Evolutionary conservation across 2,113 vertebrate genomes (phyloP).

Genomic region (Toxostoma redivivum): DNA sequence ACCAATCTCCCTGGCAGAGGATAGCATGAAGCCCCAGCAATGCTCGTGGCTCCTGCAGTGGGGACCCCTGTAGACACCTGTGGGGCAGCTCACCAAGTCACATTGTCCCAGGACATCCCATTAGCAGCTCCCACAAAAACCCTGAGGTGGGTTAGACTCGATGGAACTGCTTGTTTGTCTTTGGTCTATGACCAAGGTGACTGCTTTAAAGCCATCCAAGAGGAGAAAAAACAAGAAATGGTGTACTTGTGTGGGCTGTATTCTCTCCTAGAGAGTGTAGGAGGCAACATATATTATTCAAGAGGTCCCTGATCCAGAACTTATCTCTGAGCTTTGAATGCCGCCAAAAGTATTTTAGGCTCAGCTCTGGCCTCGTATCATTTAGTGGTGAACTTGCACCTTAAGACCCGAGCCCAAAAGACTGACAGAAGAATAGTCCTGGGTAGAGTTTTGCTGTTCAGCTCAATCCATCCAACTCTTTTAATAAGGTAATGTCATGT

Average conservation of each 20-base stretch:
- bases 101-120: accelerated
- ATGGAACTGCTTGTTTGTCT: neutral
- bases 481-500: neutral
- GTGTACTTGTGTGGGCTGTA: neutral
- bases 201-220: neutral
- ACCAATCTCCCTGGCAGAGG: neutral
- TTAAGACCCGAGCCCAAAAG: neutral
- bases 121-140: neutral
- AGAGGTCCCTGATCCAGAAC: neutral
- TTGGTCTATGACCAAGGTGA: accelerated
- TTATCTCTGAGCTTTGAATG: neutral
- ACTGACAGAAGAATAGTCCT: neutral
- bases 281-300: neutral
- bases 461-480: neutral
- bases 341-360: neutral
- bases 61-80: neutral
- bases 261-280: neutral
- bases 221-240: neutral
- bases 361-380: neutral
- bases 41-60: neutral
- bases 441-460: neutral
- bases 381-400: neutral
- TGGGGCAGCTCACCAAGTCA: neutral
- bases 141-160: neutral
- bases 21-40: neutral